These are phyloP conservation scores for Amaurobius ferox DNA, from an alignment of 2,888 invertebrate species.

Conservation along the genomic window DNA sequence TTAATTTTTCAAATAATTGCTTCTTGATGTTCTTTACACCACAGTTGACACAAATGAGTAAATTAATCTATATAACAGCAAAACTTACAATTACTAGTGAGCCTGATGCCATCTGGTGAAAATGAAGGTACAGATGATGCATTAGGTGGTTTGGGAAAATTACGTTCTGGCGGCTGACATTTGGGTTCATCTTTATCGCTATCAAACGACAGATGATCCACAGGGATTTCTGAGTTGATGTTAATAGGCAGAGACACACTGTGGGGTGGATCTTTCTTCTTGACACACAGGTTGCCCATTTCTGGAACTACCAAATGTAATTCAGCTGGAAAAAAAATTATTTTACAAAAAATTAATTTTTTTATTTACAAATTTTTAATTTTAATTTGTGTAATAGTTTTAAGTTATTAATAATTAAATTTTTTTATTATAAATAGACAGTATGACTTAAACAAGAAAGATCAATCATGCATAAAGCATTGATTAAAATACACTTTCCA, in stretches of 20 bases:
- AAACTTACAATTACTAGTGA: constrained; percentile 40
- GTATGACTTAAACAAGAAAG: too few relatives aligned
- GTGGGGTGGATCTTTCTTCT: constrained; percentile 56
- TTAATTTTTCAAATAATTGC: too few relatives aligned
- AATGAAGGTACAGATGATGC: constrained; percentile 37
- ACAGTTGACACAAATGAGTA: too few relatives aligned
- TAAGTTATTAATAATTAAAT: too few relatives aligned
- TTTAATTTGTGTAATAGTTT: too few relatives aligned
- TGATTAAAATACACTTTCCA: too few relatives aligned
- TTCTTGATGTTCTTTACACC: too few relatives aligned
- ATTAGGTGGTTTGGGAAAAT: constrained; percentile 37
- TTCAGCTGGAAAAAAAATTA: not conserved
- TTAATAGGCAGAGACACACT: constrained; percentile 36
- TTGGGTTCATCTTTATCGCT: constrained; percentile 21
- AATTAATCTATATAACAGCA: too few relatives aligned
- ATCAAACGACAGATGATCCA: constrained; percentile 43
- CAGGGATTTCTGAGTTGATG: constrained; percentile 47
- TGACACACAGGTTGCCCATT: constrained; percentile 66
- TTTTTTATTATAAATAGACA: too few relatives aligned
- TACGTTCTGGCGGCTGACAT: not conserved
- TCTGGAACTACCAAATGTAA: not conserved
- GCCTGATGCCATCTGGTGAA: constrained; percentile 45
- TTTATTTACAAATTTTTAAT: too few relatives aligned
- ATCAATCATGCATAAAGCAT: too few relatives aligned
- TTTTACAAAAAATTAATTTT: too few relatives aligned